These are phyloP conservation scores for Aphelenchoides fujianensis DNA, from an alignment of 1,140 invertebrate genomes.

Conservation along the genomic window DNA sequence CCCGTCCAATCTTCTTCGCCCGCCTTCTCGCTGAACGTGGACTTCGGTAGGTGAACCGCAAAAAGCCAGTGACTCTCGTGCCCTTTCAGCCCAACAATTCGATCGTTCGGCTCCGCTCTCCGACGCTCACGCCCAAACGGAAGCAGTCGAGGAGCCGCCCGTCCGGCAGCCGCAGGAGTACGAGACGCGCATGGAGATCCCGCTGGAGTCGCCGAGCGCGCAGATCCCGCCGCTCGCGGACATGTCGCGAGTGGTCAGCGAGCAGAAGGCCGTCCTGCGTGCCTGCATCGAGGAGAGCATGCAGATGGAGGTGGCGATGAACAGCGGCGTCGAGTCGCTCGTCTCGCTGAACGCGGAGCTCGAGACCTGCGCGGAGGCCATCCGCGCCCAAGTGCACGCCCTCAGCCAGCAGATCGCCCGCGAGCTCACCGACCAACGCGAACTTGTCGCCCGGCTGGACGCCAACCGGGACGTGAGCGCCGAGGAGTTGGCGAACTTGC, in stretches of 20 bases:
- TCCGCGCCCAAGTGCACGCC: slow-evolving; percentile 6
- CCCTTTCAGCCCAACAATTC: slow-evolving; percentile 7
- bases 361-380: slow-evolving; percentile 1
- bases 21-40: background rate
- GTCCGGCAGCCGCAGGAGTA: background rate
- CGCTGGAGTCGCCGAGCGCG: background rate
- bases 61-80: background rate
- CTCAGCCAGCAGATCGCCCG: slow-evolving; percentile 1
- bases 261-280: background rate
- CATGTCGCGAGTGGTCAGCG: slow-evolving; percentile 4
- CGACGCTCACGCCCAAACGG: background rate
- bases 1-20: slow-evolving; percentile 1
- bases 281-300: background rate
- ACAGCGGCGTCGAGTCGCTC: background rate
- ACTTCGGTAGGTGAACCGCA: background rate
- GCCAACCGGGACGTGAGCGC: background rate
- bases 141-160: background rate
- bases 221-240: background rate
- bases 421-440: background rate
- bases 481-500: background rate
- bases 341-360: background rate
- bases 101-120: background rate
- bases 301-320: background rate
- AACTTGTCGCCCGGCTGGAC: background rate
- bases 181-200: background rate